phyloP scores from a whole-genome alignment of 2,113 vertebrate genomes.

The Salvelinus namaycush region DNA sequence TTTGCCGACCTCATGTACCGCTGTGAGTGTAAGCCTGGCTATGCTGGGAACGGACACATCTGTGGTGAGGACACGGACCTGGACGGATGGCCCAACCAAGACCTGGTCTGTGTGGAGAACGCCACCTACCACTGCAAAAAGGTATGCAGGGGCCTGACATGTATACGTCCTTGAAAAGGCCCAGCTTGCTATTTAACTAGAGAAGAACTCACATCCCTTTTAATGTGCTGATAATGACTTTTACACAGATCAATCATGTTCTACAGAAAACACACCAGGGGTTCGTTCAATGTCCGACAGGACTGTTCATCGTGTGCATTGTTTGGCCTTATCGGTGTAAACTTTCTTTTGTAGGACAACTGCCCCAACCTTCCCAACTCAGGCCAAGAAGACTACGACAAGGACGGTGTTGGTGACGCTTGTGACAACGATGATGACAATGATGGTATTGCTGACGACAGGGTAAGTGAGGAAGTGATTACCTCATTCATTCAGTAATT shows the following conservation, averaged over 20 bases:
- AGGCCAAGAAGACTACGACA: slow-evolving; percentile 98
- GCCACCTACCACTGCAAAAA: slow-evolving; percentile 99
- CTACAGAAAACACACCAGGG: too few relatives aligned
- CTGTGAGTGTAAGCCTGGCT: slow-evolving; percentile 96
- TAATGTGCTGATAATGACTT: not conserved
- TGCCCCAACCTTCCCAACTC: slow-evolving; percentile 99
- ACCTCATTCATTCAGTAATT: not conserved
- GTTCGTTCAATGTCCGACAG: not conserved
- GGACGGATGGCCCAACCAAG: slow-evolving; percentile 95
- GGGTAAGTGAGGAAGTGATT: slow-evolving; percentile 70
- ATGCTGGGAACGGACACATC: slow-evolving; percentile 95
- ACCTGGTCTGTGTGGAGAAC: slow-evolving; percentile 93
- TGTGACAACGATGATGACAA: slow-evolving; percentile 95
- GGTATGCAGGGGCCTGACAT: slow-evolving; percentile 61
- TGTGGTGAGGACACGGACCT: slow-evolving; percentile 97
- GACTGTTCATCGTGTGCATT: not conserved
- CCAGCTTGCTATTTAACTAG: not conserved
- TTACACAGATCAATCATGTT: not conserved
- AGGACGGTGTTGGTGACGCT: slow-evolving; percentile 93
- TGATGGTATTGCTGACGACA: slow-evolving; percentile 90
- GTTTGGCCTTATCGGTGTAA: not conserved
- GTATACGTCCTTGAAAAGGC: not conserved
- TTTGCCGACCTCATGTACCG: slow-evolving; percentile 95
- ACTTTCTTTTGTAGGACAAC: slow-evolving; percentile 83
- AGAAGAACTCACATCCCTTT: not conserved